Base-by-base conservation (phyloP, 2,113 vertebrate species). In the Takifugu flavidus region DNA sequence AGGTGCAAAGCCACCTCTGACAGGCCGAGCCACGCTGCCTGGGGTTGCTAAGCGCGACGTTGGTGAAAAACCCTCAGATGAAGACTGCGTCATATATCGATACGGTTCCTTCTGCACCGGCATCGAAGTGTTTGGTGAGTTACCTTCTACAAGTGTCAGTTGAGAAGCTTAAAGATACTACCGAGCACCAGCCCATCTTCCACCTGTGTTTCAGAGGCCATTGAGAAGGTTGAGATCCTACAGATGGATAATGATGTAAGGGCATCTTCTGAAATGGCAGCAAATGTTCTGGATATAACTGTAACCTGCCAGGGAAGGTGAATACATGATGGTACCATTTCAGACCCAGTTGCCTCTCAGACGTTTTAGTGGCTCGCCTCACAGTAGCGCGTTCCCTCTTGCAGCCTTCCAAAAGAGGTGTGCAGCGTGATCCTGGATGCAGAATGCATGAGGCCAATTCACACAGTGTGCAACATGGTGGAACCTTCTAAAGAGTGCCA, bases 251-350 rank as follows among this genome's bases (percentile, higher is more conserved):
- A 87, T 2, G 65, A 74, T 43, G 46, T 88, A 28, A 74, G 88
- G 11, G 62, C 78, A 31, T 65, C 65, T 6, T 59, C 50, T 0
- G 70, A 82, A 0, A 84, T 69, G 61, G 71, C 68, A 6, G 90
- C 76, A 49, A 92, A 89, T 43, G 86, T 90, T 7, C 84, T 98
- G 82, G 95, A 98, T 49, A 86, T 97, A 75, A 96, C 91, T 0
- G 90, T 98, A 46, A 92, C 94, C 14, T 97, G 95, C 63, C 92
- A 93, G 82, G 95, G 95, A 65, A 93, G 95, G 95, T 96, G 77
- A 88, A 82, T 15, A n/a, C 45, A 3, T 7, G 2, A n/a, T 61
- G 1, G 25, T 15, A 3, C 27, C 0, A 26, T 29, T 29, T 2
- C 44, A 25, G 1, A 2, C 3, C 20, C 28, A 10, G 4, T 46